Conservation (phyloP, 2,797 vertebrate species). For the Limosa lapponica region DNA sequence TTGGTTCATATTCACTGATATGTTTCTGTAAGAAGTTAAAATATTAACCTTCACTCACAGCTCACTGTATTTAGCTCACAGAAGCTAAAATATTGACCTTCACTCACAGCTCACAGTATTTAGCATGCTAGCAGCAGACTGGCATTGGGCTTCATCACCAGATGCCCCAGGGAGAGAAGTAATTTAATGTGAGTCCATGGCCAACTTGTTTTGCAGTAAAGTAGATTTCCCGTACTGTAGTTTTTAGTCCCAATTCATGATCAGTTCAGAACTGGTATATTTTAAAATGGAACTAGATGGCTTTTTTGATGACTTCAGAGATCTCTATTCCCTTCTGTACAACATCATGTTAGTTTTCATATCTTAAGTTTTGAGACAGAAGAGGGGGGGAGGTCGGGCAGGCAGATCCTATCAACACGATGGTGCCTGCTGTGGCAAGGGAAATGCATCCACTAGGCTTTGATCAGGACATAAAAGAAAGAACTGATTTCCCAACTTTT, state of each 20-base stretch:
- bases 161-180: neutral
- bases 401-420: neutral
- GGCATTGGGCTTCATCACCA: neutral
- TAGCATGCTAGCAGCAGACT: neutral
- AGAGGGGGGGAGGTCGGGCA: neutral
- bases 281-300: neutral
- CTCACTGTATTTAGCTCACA: neutral
- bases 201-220: constrained; percentile 27
- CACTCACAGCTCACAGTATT: neutral
- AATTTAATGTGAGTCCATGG: neutral
- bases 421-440: neutral
- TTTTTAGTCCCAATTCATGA: neutral
- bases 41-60: neutral
- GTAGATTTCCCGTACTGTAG: neutral
- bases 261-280: neutral
- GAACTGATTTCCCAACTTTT: neutral
- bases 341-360: neutral
- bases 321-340: neutral
- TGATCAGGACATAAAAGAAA: constrained; percentile 8
- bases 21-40: neutral
- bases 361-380: neutral
- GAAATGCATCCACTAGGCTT: neutral
- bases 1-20: neutral
- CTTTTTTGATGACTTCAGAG: constrained; percentile 17
- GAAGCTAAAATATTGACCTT: neutral